A percentile compares a stretch with the other conserved stretches of the same genome.
phyloP scores from a whole-genome alignment of 1,140 invertebrate species.

The Pomacea maculata region DNA sequence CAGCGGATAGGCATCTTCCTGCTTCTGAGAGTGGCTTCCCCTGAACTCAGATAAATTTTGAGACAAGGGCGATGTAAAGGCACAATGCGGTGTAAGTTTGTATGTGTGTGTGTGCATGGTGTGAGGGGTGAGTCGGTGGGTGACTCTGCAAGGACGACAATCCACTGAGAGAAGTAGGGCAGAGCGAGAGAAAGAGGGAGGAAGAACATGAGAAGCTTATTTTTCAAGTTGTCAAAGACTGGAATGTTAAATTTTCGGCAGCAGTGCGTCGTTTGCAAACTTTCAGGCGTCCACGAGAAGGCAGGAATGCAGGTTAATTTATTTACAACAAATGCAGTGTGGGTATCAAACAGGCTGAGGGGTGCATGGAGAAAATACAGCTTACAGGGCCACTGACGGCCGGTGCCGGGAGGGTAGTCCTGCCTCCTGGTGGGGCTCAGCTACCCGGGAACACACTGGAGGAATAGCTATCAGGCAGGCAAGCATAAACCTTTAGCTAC shows the following conservation, averaged over 20 bases:
- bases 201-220: too few relatives aligned
- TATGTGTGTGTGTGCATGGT: not conserved
- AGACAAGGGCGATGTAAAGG: not conserved
- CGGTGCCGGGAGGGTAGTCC: not conserved
- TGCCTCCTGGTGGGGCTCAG: not conserved
- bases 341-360: constrained; percentile 17
- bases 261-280: not conserved
- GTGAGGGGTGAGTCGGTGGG: not conserved
- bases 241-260: not conserved
- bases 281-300: not conserved
- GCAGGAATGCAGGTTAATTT: not conserved
- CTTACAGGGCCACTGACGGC: not conserved
- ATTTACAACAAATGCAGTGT: constrained; percentile 17
- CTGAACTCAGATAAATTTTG: constrained; percentile 3
- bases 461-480: not conserved
- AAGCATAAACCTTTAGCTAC: not conserved
- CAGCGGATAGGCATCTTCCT: not conserved
- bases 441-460: not conserved
- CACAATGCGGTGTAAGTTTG: not conserved
- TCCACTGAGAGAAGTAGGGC: not conserved
- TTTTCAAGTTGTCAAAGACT: not conserved
- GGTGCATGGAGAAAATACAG: constrained; percentile 3
- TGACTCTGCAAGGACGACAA: not conserved
- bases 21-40: not conserved
- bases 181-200: not conserved